Conservation (phyloP, 2,113 vertebrate genomes). For the Chitala chitala region DNA sequence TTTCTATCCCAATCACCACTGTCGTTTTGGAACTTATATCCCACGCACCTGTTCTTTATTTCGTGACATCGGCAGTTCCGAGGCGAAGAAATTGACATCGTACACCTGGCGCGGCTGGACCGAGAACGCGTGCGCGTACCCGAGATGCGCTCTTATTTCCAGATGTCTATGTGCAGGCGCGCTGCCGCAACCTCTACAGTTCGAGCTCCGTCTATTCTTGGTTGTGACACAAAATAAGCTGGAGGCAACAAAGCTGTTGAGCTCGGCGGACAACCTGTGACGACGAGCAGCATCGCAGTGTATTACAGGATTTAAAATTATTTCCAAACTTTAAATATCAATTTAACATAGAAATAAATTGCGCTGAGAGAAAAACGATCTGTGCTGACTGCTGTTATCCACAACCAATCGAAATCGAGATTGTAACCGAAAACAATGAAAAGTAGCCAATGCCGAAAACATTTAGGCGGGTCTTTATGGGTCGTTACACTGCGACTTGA, state of each 20-base stretch:
- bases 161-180: neutral
- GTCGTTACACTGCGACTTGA: neutral
- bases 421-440: slow-evolving; percentile 3
- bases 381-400: neutral
- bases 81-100: neutral
- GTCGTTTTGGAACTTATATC: slow-evolving; percentile 4
- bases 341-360: neutral
- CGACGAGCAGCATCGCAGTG: neutral
- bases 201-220: neutral
- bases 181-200: neutral
- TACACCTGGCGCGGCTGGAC: slow-evolving; percentile 4
- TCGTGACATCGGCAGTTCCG: neutral
- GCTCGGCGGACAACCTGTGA: neutral
- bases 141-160: neutral
- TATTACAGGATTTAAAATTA: neutral
- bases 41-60: slow-evolving; percentile 19
- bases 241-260: no score
- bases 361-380: neutral
- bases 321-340: slow-evolving; percentile 12
- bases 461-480: slow-evolving; percentile 3
- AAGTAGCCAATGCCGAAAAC: slow-evolving; percentile 7
- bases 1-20: neutral
- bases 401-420: slow-evolving; percentile 17
- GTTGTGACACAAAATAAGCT: neutral
- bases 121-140: slow-evolving; percentile 1